Conservation (phyloP, 2,113 vertebrate species). For the Corythornis cristatus region DNA sequence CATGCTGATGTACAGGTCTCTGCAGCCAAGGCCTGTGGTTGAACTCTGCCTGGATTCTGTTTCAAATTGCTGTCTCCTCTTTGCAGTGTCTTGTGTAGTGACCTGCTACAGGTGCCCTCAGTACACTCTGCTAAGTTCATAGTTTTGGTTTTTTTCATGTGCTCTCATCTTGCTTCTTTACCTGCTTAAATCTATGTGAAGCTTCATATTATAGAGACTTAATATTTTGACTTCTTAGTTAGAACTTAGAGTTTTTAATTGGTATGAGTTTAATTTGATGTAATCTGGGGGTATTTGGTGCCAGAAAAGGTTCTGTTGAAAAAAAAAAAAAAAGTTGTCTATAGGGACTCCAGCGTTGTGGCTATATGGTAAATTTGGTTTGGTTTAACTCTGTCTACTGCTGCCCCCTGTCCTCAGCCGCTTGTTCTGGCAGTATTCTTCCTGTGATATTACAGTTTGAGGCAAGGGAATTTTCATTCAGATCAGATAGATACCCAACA, state of each 20-base stretch:
- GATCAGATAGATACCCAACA: not conserved
- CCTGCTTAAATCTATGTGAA: not conserved
- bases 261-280: not conserved
- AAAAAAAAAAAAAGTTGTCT: not conserved
- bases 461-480: not conserved
- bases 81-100: not conserved
- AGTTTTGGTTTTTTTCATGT: not conserved
- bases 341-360: not conserved
- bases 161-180: not conserved
- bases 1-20: not conserved
- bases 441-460: not conserved
- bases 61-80: accelerated
- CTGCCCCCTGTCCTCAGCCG: not conserved
- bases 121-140: not conserved
- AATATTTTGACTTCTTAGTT: not conserved
- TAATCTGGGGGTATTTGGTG: not conserved
- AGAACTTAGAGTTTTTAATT: not conserved
- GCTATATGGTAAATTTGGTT: not conserved
- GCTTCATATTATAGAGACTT: not conserved
- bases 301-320: not conserved
- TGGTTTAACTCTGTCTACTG: not conserved
- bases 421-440: not conserved
- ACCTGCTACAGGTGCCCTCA: not conserved
- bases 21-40: not conserved
- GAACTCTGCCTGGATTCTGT: not conserved